A percentile compares a stretch with the other conserved stretches of the same genome.
Evolutionary conservation across 1,140 invertebrate genomes (phyloP).

Genomic region (Theocolax elegans): DNA sequence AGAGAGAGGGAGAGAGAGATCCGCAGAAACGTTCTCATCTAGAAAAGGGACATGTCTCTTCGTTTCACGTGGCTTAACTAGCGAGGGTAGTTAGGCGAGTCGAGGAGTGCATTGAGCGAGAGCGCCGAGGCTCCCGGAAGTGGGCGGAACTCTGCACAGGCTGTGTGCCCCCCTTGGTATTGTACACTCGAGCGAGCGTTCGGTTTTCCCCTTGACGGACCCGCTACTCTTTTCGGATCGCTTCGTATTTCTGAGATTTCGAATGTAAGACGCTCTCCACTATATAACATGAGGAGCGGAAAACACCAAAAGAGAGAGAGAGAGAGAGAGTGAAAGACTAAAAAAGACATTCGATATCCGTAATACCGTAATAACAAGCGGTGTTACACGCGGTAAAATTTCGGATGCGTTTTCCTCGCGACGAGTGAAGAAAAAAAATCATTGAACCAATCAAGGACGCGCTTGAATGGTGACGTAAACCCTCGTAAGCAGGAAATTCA

Average conservation of each 20-base stretch:
- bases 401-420: constrained; percentile 32
- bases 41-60: constrained; percentile 50
- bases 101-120: constrained; percentile 57
- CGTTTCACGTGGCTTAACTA: constrained; percentile 54
- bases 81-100: constrained; percentile 34
- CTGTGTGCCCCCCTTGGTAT: constrained; percentile 43
- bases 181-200: no score
- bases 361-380: constrained; percentile 59
- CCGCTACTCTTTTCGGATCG: background rate
- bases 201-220: constrained; percentile 45
- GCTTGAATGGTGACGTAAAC: constrained; percentile 44
- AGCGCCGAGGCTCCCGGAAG: constrained; percentile 60
- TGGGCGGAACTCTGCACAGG: constrained; percentile 58
- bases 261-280: constrained; percentile 16
- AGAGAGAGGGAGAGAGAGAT: no score
- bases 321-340: constrained; percentile 36
- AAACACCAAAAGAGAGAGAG: constrained; percentile 36
- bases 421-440: constrained; percentile 52
- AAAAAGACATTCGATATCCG: constrained; percentile 62
- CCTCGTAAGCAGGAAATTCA: constrained; percentile 54
- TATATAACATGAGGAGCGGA: constrained; percentile 43
- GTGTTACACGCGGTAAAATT: constrained; percentile 44
- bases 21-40: no score
- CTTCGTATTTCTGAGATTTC: background rate
- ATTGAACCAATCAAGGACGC: constrained; percentile 39